Conservation (phyloP, 2,888 invertebrate species). For the Lagria hirta region DNA sequence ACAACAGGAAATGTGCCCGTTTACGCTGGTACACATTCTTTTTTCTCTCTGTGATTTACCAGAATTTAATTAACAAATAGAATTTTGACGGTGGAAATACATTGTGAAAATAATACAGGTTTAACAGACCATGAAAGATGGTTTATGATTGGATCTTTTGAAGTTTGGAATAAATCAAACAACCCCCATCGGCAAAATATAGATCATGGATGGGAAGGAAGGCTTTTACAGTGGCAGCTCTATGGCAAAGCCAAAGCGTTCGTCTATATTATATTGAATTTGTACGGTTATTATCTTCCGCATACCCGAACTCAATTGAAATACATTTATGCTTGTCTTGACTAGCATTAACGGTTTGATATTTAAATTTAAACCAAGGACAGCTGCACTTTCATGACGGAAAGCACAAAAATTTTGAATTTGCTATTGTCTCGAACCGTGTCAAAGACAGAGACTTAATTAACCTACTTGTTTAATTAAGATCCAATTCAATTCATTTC, state of each 20-base stretch:
- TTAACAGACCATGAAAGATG: conserved; percentile 37
- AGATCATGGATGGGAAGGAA: conserved; percentile 16
- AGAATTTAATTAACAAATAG: conserved; percentile 8
- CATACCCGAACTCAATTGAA: conserved; percentile 5
- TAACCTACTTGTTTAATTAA: conserved; percentile 19
- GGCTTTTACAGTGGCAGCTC: conserved; percentile 14
- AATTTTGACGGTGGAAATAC: conserved; percentile 1
- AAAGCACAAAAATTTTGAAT: conserved; percentile 1
- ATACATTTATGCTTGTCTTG: conserved; percentile 8
- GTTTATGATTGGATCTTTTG: conserved; percentile 36
- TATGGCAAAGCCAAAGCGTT: conserved; percentile 11
- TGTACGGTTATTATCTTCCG: conserved; percentile 12
- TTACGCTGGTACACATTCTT: conserved; percentile 13
- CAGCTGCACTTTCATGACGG: conserved; percentile 3
- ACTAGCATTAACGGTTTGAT: too few species aligned
- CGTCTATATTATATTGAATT: conserved; percentile 15
- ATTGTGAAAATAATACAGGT: conserved; percentile 19
- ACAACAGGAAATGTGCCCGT: conserved; percentile 11
- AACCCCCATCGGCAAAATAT: conserved; percentile 29
- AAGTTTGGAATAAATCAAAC: conserved; percentile 37
- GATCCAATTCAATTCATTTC: too few species aligned
- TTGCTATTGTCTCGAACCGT: conserved; percentile 6
- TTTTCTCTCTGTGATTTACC: conserved; percentile 4
- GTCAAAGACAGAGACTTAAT: conserved; percentile 9
- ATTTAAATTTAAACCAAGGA: conserved; percentile 11